Conservation (phyloP, 2,797 vertebrate species). For the Pitangus sulphuratus region DNA sequence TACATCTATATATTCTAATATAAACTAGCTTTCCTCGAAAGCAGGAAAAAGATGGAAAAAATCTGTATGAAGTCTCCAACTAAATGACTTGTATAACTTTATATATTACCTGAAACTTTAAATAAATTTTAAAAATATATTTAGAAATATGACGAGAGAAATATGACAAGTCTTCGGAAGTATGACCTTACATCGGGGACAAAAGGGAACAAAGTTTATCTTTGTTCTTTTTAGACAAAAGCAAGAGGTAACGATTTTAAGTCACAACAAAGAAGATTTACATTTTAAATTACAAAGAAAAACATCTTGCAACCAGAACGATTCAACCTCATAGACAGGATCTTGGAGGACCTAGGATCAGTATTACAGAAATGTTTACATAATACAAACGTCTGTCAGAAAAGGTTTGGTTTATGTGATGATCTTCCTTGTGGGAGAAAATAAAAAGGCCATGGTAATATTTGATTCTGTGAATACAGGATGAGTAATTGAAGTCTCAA, state of each 20-base stretch:
- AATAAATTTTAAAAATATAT: not conserved
- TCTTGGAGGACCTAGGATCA: not conserved
- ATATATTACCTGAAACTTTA: not conserved
- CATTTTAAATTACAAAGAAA: not conserved
- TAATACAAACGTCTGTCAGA: not conserved
- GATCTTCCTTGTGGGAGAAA: not conserved
- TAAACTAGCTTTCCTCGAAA: not conserved
- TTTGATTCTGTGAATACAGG: not conserved
- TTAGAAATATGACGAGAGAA: not conserved
- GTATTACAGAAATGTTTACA: not conserved
- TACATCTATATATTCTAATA: not conserved
- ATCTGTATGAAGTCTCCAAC: not conserved
- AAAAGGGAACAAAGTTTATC: not conserved
- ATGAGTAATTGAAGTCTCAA: not conserved
- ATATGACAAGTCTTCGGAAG: not conserved
- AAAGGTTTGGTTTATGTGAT: not conserved
- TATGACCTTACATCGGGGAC: not conserved
- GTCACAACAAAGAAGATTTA: not conserved
- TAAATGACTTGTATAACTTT: not conserved
- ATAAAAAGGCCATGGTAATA: rapidly evolving
- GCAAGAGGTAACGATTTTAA: not conserved
- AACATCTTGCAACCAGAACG: not conserved
- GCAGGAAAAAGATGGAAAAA: not conserved
- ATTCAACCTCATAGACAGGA: not conserved
- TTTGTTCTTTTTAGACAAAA: not conserved